phyloP scores from a whole-genome alignment of 2,113 vertebrate species.

The Brienomyrus brachyistius region DNA sequence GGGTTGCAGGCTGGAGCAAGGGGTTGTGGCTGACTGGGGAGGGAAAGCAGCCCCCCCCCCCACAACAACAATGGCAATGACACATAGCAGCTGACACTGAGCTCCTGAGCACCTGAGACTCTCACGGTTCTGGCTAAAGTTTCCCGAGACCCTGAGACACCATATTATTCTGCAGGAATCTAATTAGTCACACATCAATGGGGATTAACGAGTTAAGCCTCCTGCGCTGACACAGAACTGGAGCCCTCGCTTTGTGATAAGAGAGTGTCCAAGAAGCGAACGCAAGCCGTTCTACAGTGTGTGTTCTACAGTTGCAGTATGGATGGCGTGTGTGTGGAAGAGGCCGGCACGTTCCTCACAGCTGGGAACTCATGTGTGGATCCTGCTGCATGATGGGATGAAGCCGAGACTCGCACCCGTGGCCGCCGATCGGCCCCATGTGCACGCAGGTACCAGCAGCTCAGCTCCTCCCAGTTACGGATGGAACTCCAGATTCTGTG shows the following conservation, averaged over 20 bases:
- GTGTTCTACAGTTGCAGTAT: not conserved
- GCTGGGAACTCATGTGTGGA: not conserved
- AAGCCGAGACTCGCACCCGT: not conserved
- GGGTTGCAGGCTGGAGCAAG: not conserved
- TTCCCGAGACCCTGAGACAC: not conserved
- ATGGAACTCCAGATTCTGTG: not conserved
- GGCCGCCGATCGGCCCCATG: not conserved
- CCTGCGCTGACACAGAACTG: not conserved
- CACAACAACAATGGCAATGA: not conserved
- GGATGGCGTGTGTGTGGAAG: not conserved
- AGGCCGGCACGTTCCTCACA: not conserved
- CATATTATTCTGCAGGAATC: not conserved
- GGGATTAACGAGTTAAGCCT: not conserved
- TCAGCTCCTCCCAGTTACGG: not conserved
- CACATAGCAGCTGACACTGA: not conserved
- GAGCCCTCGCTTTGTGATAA: not conserved
- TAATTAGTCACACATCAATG: not conserved
- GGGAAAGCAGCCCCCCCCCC: not conserved
- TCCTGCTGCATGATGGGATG: not conserved
- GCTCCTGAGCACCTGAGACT: not conserved
- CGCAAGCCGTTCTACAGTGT: too few species aligned
- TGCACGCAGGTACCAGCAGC: not conserved
- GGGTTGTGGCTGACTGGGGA: not conserved
- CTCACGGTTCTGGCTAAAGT: not conserved
- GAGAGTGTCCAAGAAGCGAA: not conserved